Evolutionary conservation across 2,113 vertebrate genomes (phyloP).

Genomic region (Gracilinanus agilis): DNA sequence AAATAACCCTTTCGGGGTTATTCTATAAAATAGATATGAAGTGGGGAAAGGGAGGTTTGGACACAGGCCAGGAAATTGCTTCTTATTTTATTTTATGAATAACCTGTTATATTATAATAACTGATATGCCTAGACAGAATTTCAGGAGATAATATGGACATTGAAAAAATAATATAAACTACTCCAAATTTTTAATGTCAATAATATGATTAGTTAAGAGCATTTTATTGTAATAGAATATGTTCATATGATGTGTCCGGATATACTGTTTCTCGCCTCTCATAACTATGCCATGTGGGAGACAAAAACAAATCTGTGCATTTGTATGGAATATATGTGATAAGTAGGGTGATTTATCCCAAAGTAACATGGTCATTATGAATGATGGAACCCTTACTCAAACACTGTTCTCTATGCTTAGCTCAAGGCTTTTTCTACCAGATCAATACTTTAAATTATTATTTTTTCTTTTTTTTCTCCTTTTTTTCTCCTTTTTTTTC

Average conservation of each 20-base stretch:
- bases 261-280: background rate
- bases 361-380: background rate
- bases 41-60: background rate
- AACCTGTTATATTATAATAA: background rate
- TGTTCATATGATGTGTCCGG: background rate
- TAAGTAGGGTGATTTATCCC: background rate
- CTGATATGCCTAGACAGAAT: background rate
- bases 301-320: background rate
- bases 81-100: background rate
- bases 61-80: background rate
- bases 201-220: conserved; percentile 1
- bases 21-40: background rate
- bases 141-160: background rate
- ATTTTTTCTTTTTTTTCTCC: accelerated
- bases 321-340: background rate
- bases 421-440: background rate
- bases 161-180: conserved; percentile 1
- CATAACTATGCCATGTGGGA: background rate
- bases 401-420: background rate
- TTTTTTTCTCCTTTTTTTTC: background rate
- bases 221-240: background rate
- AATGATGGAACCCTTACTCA: background rate
- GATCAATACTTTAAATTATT: no score
- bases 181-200: background rate
- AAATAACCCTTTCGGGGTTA: background rate